Base-by-base conservation (phyloP, 2,113 vertebrate genomes). In the Indri indri region DNA sequence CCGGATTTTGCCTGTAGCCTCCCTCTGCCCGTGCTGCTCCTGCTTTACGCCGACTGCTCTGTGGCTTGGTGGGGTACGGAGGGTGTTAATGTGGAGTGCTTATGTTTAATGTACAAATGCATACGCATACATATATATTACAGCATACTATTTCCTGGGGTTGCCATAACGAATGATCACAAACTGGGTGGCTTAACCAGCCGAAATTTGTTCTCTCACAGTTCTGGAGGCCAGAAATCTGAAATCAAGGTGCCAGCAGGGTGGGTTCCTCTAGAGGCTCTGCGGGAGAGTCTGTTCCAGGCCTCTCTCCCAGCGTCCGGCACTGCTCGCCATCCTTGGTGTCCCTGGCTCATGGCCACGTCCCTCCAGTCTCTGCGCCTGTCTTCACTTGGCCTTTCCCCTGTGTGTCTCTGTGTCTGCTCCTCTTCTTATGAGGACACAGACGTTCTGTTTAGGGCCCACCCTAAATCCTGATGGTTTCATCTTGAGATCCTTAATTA, bases 201-300 rank as follows among this genome's bases (percentile, higher is more conserved):
- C 68, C 7, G 37, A 17, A 23, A n/a, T 4, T 2, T 22, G 1
- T 61, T 42, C 27, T 25, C 14, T 45, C 47, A 9, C 9, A 8
- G 11, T 40, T 25, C 73, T 14, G 4, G 45, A 63, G 84, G 25
- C 63, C 9, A 0, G 47, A 20, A 61, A 65, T 45, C 63, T 0
- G 0, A 30, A 30, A 22, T 7, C 4, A 37, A 6, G 65, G 47
- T 20, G 9, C 6, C 6, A 1, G 9, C 54, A 8, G 32, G 17
- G 40, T 23, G 32, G 13, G 0, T 40, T 66, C 37, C 23, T 20
- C 45, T 20, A 0, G 27, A 71, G 77, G 16, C 11, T 34, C 16
- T 0, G 2, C 25, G 45, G 37, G 32, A 3, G 6, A 1, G 0
- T 8, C 32, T 0, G 9, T 3, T 5, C 79, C 37, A 0, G 40